Percentiles rank a stretch among this genome's conserved stretches.
phyloP scores from a whole-genome alignment of 2,797 vertebrate genomes.

The Falco rusticolus region DNA sequence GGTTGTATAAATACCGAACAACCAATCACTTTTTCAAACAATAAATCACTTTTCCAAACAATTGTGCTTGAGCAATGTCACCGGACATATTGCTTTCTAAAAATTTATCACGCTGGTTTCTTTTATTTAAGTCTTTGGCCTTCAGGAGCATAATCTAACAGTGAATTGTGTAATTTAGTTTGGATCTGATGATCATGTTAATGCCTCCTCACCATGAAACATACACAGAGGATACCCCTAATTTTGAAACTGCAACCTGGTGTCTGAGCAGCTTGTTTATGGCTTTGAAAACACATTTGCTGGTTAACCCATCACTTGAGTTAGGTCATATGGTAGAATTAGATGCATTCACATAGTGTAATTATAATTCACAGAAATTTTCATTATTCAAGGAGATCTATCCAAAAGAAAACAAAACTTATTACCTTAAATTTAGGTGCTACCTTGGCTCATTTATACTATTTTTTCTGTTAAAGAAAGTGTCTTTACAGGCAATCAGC shows the following conservation, averaged over 20 bases:
- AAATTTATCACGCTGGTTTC: neutral
- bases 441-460: neutral
- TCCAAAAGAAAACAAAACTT: neutral
- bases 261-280: neutral
- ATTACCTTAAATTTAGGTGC: neutral
- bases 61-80: neutral
- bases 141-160: neutral
- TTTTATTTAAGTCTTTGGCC: neutral
- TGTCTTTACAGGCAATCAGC: neutral
- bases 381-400: neutral
- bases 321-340: neutral
- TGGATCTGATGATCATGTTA: neutral
- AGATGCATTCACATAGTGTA: neutral
- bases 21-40: neutral
- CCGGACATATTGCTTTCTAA: neutral
- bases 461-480: neutral
- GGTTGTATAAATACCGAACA: neutral
- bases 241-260: neutral
- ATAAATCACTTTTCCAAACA: neutral
- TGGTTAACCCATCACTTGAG: neutral
- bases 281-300: neutral
- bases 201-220: neutral
- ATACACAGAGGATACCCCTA: neutral
- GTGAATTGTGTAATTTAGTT: neutral
- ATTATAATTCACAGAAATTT: neutral